Conservation (phyloP, 2,888 invertebrate genomes). For the Drosophila tanythrix region DNA sequence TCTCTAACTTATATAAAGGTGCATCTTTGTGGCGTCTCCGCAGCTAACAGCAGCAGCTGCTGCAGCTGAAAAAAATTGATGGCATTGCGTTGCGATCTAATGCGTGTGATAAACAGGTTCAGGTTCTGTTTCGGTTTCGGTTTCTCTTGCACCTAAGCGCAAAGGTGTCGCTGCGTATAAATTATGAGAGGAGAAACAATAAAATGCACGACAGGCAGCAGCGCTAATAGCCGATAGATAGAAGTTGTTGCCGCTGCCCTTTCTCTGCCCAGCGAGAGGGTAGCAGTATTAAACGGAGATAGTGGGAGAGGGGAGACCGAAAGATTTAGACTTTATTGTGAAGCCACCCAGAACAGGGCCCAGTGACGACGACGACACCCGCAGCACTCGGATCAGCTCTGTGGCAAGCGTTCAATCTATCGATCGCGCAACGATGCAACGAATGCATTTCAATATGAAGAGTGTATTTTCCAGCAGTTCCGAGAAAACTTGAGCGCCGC, state of each 20-base stretch:
- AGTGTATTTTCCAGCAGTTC: slow-evolving; percentile 62
- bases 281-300: not conserved
- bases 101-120: slow-evolving; percentile 79
- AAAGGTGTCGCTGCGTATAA: slow-evolving; percentile 78
- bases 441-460: slow-evolving; percentile 13
- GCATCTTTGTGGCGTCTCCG: slow-evolving; percentile 57
- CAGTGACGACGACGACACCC: slow-evolving; percentile 53
- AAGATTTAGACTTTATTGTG: slow-evolving; percentile 32
- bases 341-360: slow-evolving; percentile 69
- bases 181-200: slow-evolving; percentile 79
- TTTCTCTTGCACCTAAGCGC: slow-evolving; percentile 17
- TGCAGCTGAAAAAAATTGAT: slow-evolving; percentile 58
- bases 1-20: slow-evolving; percentile 43
- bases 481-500: slow-evolving; percentile 74
- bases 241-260: slow-evolving; percentile 31
- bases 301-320: not conserved
- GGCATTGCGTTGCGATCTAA: slow-evolving; percentile 66
- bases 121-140: slow-evolving; percentile 17
- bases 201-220: slow-evolving; percentile 82
- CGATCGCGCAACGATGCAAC: slow-evolving; percentile 8
- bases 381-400: slow-evolving; percentile 45
- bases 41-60: slow-evolving; percentile 42
- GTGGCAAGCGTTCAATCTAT: slow-evolving; percentile 1
- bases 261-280: not conserved
- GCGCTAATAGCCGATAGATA: slow-evolving; percentile 76